These are phyloP conservation scores for Opisthocomus hoazin DNA, from an alignment of 2,113 vertebrate genomes.

Conservation along the genomic window DNA sequence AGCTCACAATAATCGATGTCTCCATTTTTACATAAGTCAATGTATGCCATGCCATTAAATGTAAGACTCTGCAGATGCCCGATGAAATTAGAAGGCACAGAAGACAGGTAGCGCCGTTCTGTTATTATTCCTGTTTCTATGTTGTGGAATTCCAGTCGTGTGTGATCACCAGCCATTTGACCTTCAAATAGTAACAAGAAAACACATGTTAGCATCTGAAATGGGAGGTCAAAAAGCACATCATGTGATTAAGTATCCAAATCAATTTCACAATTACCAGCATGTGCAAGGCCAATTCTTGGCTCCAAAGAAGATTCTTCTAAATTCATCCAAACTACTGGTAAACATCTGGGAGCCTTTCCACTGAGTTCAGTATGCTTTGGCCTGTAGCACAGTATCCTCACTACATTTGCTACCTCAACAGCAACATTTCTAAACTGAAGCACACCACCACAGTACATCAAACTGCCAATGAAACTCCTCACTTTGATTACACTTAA, in stretches of 20 bases:
- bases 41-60: slow-evolving; percentile 98
- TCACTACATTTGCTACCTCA: too few relatives aligned
- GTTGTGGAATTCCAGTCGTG: slow-evolving; percentile 97
- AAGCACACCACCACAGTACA: not conserved
- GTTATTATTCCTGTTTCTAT: slow-evolving; percentile 98
- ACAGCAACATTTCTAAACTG: not conserved
- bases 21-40: slow-evolving; percentile 98
- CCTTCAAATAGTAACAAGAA: slow-evolving; percentile 73
- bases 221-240: not conserved
- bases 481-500: not conserved
- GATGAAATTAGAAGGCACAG: slow-evolving; percentile 96
- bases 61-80: slow-evolving; percentile 96
- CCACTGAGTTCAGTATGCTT: not conserved
- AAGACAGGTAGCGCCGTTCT: slow-evolving; percentile 89
- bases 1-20: slow-evolving; percentile 99
- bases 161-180: slow-evolving; percentile 97
- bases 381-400: too few relatives aligned
- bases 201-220: slow-evolving; percentile 10
- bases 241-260: not conserved
- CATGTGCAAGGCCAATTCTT: not conserved
- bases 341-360: not conserved
- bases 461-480: not conserved
- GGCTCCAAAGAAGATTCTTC: not conserved
- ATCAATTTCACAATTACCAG: not conserved
- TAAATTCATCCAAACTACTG: not conserved